Conservation (phyloP, 2,113 vertebrate species). For the Chaenogobius annularis region DNA sequence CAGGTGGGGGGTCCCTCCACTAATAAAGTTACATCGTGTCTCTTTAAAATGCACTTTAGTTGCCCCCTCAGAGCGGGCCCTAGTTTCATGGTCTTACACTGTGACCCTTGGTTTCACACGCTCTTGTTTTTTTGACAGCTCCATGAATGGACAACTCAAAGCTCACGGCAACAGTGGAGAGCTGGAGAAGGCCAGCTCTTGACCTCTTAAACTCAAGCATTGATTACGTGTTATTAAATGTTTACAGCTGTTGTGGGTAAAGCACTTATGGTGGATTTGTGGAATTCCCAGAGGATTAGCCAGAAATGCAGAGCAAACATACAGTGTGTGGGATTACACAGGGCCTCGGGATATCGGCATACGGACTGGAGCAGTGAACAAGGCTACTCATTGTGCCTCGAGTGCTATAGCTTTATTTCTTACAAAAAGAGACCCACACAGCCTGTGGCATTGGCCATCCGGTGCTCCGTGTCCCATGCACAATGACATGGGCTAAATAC, state of each 20-base stretch:
- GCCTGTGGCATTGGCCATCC: too few species aligned
- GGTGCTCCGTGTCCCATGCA: too few species aligned
- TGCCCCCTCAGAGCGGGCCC: background rate
- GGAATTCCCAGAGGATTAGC: slow-evolving; percentile 13
- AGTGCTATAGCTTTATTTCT: background rate
- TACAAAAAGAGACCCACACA: too few species aligned
- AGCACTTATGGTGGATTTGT: slow-evolving; percentile 22
- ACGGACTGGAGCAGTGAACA: background rate
- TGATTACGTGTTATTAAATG: slow-evolving; percentile 45
- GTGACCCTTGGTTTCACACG: background rate
- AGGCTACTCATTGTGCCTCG: background rate
- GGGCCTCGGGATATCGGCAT: slow-evolving; percentile 2
- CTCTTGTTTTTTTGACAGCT: background rate
- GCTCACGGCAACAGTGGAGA: background rate
- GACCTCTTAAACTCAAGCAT: slow-evolving; percentile 28
- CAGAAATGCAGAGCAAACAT: slow-evolving; percentile 1
- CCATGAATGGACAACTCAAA: slow-evolving; percentile 10
- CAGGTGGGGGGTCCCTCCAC: too few species aligned
- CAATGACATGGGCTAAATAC: too few species aligned
- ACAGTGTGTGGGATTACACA: background rate
- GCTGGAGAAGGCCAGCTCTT: background rate
- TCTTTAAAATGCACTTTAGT: background rate
- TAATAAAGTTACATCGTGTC: background rate
- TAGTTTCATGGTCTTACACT: background rate
- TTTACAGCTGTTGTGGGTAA: slow-evolving; percentile 23